phyloP scores from a whole-genome alignment of 2,113 vertebrate genomes.

The Jaculus jaculus region DNA sequence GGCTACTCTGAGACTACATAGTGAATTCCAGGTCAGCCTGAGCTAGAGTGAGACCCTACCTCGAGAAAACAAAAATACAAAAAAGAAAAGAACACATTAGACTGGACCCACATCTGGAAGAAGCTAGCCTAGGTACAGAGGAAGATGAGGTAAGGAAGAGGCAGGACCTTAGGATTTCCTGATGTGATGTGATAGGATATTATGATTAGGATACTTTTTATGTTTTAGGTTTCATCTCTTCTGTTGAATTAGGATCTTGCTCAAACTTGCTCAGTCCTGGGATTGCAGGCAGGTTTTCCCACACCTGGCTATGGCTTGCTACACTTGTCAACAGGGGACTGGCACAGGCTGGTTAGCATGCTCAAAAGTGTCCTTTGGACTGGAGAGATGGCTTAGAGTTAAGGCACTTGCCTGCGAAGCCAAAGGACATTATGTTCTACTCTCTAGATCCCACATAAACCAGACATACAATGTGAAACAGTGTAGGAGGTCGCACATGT shows the following conservation, averaged over 20 bases:
- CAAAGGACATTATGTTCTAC: too few species aligned
- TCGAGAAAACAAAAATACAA: too few species aligned
- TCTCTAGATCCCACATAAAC: too few species aligned
- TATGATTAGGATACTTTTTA: background rate
- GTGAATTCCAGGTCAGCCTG: too few species aligned
- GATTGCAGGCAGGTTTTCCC: background rate
- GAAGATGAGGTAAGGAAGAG: background rate
- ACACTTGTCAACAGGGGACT: background rate
- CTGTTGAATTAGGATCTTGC: background rate
- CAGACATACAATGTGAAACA: too few species aligned
- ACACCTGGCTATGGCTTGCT: background rate
- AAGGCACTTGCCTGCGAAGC: too few species aligned
- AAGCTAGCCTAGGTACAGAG: background rate
- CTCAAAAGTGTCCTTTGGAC: background rate
- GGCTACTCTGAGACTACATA: too few species aligned
- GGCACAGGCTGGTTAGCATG: accelerated
- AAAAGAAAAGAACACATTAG: too few species aligned
- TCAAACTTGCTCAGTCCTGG: background rate
- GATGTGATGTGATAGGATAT: background rate
- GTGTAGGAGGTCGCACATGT: too few species aligned
- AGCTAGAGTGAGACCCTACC: too few species aligned
- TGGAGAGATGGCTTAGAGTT: too few species aligned
- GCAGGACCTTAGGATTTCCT: background rate
- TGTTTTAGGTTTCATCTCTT: background rate
- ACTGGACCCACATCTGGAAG: background rate